phyloP scores from a whole-genome alignment of 2,797 vertebrate genomes.

The Clarias platycephalus region DNA sequence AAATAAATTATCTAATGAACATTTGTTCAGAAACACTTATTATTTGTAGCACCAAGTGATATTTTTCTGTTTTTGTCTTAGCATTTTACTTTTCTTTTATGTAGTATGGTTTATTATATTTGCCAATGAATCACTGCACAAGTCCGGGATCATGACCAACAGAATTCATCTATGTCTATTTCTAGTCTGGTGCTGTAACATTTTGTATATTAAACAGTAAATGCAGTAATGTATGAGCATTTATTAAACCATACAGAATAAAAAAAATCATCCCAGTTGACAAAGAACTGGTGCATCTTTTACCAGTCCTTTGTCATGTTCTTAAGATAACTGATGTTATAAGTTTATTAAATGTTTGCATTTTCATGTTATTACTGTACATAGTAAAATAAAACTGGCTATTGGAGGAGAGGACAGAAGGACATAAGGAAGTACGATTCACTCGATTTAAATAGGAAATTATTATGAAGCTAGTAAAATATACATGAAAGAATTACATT shows the following conservation, averaged over 20 bases:
- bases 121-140: not conserved
- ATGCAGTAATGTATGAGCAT: not conserved
- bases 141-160: conserved; percentile 11
- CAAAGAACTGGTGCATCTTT: not conserved
- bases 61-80: not conserved
- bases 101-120: not conserved
- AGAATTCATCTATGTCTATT: conserved; percentile 4
- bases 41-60: not conserved
- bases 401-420: no score
- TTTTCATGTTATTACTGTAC: conserved; percentile 2
- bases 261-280: conserved; percentile 1
- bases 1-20: not conserved
- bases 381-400: conserved; percentile 27
- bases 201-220: conserved; percentile 24
- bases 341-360: conserved; percentile 8
- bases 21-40: conserved; percentile 10
- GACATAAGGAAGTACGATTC: not conserved
- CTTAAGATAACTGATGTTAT: conserved; percentile 18
- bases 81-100: not conserved
- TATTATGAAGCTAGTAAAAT: not conserved
- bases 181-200: conserved; percentile 38
- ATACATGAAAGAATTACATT: not conserved
- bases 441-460: not conserved
- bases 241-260: conserved; percentile 1
- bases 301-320: not conserved